Evolutionary conservation across 2,888 invertebrate species (phyloP), one percentile per base, ranked within the genome.

Genomic region (Nemapogon koenigi): DNA sequence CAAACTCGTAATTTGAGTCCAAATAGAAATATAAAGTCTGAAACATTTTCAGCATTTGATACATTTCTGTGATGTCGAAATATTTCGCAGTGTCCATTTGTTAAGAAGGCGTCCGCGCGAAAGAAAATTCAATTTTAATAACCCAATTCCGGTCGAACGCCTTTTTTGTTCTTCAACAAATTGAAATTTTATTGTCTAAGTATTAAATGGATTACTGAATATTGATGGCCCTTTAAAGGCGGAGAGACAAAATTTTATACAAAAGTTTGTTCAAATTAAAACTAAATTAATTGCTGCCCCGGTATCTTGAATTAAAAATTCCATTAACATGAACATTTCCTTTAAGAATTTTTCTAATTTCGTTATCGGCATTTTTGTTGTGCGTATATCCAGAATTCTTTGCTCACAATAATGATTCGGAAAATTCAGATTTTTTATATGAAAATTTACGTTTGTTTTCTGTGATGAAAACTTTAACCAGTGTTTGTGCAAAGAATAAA

Each of bases 171-270:
- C 46, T 47, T 50, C 44, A 40, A 42, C 41, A 46, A 51, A 53
- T 54, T 51, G 46, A 48, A 46, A 44, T 50, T 53, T 51, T 50
- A 52, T 49, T 52, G 48, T 47, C 45, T 43, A 43, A 50, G 49
- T 45, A 44, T 48, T 48, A 49, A 51, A 50, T 48, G 43, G 47
- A 49, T 50, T 50, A 49, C 40, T 46, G 38, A 44, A 49, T 51
- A 53, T 55, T 51, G 50, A 57, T 53, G 46, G 47, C 40, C 37
- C 40, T 47, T 50, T 16, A 16, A 19, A 33, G 31, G 31, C 15
- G 13, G 17, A 31, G 16, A 11, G 16, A 14, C 16, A 17, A 31
- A 10, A 31, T 31, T 31, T 31, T 16, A 31, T 31, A 31, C 16
- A 31, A 8, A 31, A 31, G 31, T 16, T 31, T n/a, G 15, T 19